A percentile compares a stretch with the other conserved stretches of the same genome.
These are phyloP conservation scores for Pseudanteris insignis DNA, from an alignment of 2,888 invertebrate genomes.

Conservation along the genomic window DNA sequence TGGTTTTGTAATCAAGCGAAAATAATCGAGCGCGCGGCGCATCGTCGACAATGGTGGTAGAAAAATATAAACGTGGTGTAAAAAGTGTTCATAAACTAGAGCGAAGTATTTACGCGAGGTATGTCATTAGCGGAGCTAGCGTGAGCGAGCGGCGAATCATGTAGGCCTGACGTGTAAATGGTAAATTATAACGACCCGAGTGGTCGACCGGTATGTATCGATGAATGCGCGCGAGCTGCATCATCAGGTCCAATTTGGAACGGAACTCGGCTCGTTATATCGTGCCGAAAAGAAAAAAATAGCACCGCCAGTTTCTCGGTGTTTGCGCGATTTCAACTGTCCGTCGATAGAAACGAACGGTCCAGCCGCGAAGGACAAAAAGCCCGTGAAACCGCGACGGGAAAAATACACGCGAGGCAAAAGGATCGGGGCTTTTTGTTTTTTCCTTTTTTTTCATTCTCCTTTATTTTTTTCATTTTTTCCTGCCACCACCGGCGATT, in stretches of 20 bases:
- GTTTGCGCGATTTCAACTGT: conserved; percentile 38
- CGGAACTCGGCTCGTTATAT: conserved; percentile 34
- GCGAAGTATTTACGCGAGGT: conserved; percentile 16
- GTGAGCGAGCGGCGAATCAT: conserved; percentile 19
- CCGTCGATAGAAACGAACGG: conserved; percentile 40
- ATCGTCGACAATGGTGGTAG: conserved; percentile 26
- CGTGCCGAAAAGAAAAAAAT: conserved; percentile 6
- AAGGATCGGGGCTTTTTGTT: conserved; percentile 12
- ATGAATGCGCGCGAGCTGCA: conserved; percentile 35
- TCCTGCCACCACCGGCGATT: conserved; percentile 33
- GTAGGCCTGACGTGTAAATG: conserved; percentile 35
- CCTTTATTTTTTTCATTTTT: too few species aligned
- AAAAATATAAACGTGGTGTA: conserved; percentile 47
- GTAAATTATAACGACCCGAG: conserved; percentile 33
- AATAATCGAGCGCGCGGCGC: too few species aligned
- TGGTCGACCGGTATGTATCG: conserved; percentile 23
- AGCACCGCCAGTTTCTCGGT: too few species aligned
- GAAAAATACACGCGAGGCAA: conserved; percentile 12
- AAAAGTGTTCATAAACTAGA: conserved; percentile 30
- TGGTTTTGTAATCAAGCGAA: conserved; percentile 22
- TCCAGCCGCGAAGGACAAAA: conserved; percentile 31
- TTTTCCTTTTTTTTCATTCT: too few species aligned
- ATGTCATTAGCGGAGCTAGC: conserved; percentile 30
- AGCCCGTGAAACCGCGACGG: conserved; percentile 26
- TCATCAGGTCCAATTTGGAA: conserved; percentile 40